Evolutionary conservation across 2,888 invertebrate species (phyloP), one percentile per base, ranked within the genome.

Genomic region (Adelphocoris suturalis): DNA sequence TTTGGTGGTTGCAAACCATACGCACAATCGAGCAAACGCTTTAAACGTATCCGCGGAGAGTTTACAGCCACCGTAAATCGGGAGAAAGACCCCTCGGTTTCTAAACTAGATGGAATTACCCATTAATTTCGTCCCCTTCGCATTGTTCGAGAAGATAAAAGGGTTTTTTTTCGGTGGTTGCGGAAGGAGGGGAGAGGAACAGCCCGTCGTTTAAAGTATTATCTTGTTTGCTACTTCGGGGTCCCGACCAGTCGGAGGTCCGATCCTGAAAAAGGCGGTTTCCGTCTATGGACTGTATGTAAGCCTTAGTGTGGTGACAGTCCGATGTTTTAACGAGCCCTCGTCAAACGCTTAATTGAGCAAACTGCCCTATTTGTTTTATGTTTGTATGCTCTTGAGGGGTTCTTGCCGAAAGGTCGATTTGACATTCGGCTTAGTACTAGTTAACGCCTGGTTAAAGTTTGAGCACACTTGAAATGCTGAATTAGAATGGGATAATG

Each of bases 41-140:
- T 52, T 52, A 52, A 52, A 52, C 16, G 52, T 52, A 5, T 52
- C 52, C 12, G 52, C 52, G 12, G 14, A 12, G 16, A 52, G 52
- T 52, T 14, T n/a, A n/a, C 57, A n/a, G 57, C 16, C 14, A 16
- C 57, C 7, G 57, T 57, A 57, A 57, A 57, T 57, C 57, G 57
- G 57, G 57, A 7, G 37, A n/a, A 57, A 57, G 57, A 57, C 57
- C 57, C 7, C 57, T n/a, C n/a, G 57, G n/a, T 57, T 57, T n/a
- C 57, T 57, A 57, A 57, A 57, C 57, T 57, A n/a, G 57, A 57
- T 57, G n/a, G 57, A n/a, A 57, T 57, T 57, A 57, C 57, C 57
- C 57, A 57, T 57, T 57, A 57, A 57, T 57, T 57, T 57, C 57
- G 57, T n/a, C 57, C 57, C 57, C 19, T 57, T 7, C 57, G 57